Base-by-base conservation (phyloP, 2,888 invertebrate genomes). In the Helicoverpa assulta region DNA sequence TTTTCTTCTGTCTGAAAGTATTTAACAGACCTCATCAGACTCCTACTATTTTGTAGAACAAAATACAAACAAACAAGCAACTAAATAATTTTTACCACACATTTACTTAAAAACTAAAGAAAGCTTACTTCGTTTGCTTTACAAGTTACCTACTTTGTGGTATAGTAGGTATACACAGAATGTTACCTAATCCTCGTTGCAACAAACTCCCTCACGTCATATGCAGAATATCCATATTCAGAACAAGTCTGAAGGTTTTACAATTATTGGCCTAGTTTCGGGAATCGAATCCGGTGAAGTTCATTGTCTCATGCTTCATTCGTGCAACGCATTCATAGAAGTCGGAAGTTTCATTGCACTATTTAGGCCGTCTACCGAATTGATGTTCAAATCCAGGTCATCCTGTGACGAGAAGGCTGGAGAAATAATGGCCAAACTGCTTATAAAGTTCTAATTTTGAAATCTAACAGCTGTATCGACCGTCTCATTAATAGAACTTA, bases 201-300 rank as follows among this genome's bases (percentile, higher is more conserved):
- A 33, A 21, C 61, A 5, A 7, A 3, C 0, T 65, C 29, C 40
- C 14, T 19, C 29, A 29, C 37, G 4, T 19, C 12, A 57, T 8
- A 26, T 54, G n/a, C n/a, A 10, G 52, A 63, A 67, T 19, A 53
- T 67, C 33, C 14, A 43, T 16, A 8, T 16, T 59, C 50, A 8
- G 19, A 33, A 26, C 58, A 54, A 62, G 52, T 59, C 56, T 53
- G 57, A 62, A 67, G 66, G 26, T 67, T 75, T 72, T 55, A 72
- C 72, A 76, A 76, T 73, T 57, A 71, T 71, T 71, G 68, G 65
- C 65, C 76, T 77, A 76, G 64, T 61, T 77, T 77, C 29, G 50
- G 60, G 55, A 67, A 66, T 66, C 59, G 37, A 68, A 68, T 73
- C 51, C 60, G 53, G 43, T 29, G 55, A 37, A 65, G 29, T 53